Evolutionary conservation across 2,888 invertebrate genomes (phyloP), one percentile per base, ranked within the genome.

Genomic region (Cartodere bifasciata): DNA sequence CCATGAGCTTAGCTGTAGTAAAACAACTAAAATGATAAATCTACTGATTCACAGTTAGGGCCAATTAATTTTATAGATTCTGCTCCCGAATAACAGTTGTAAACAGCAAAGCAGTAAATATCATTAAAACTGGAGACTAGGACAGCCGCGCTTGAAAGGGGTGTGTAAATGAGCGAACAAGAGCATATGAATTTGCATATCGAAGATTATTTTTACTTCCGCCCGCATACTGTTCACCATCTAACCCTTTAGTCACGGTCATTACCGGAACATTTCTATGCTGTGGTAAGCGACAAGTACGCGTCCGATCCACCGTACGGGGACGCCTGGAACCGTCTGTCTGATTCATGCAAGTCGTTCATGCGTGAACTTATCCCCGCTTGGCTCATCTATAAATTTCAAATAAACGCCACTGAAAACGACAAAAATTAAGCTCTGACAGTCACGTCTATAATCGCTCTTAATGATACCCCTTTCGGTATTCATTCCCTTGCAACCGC

Each of bases 91-190:
- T 46, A 49, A 47, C 47, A 43, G 44, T 47, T 42, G 44, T 42
- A 47, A 50, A 49, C 44, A 49, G 43, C 32, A 11, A 20, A 24
- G 31, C 36, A 42, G 44, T 43, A 48, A 47, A 51, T 51, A 51
- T 47, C 48, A 50, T 48, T 46, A 47, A 46, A 48, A 49, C 44
- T 41, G 40, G 13, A 7, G 17, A n/a, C n/a, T n/a, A n/a, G n/a
- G n/a, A 23, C 32, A 27, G 23, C 28, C 30, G 28, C 36, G 39
- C 35, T 40, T 27, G 12, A 7, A 27, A 27, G 37, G 55, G 53
- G 54, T 52, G 54, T 50, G 47, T 54, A 55, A 56, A 54, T 55
- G 55, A 51, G 52, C 55, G 55, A 56, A 54, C 54, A 56, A 58
- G 55, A 53, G 51, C 49, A 46, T 48, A 49, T 45, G 51, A 50